These are phyloP conservation scores for Gadopsis marmoratus DNA, from an alignment of 2,797 vertebrate species.

Conservation along the genomic window DNA sequence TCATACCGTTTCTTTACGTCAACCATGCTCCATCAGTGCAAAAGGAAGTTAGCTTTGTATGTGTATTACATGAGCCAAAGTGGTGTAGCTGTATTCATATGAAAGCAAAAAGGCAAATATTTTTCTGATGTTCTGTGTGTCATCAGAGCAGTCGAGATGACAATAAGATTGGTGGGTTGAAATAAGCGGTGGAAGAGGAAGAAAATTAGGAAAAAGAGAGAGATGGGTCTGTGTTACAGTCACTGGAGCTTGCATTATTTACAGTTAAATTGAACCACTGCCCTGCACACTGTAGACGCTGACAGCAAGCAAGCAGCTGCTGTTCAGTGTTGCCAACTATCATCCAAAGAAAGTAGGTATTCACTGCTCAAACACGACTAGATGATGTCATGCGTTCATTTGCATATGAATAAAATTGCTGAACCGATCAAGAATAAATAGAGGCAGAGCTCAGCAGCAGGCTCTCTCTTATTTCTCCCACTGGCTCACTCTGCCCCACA, in stretches of 20 bases:
- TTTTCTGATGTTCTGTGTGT: conserved; percentile 26
- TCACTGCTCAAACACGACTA: conserved; percentile 61
- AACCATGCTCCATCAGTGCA: conserved; percentile 27
- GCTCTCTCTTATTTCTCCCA: conserved; percentile 49
- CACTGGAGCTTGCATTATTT: conserved; percentile 48
- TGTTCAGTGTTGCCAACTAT: conserved; percentile 52
- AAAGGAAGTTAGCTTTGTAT: conserved; percentile 13
- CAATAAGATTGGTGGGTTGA: conserved; percentile 29
- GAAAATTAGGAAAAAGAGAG: not conserved
- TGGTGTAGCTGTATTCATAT: conserved; percentile 3
- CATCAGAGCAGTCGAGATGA: conserved; percentile 20
- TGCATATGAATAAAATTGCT: conserved; percentile 80
- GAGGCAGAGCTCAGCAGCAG: conserved; percentile 67
- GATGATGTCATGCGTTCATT: conserved; percentile 74
- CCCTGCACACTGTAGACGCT: conserved; percentile 30
- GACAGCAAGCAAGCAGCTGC: conserved; percentile 56
- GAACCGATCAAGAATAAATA: conserved; percentile 76
- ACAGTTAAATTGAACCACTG: conserved; percentile 48
- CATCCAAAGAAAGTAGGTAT: conserved; percentile 61
- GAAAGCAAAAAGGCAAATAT: conserved; percentile 42
- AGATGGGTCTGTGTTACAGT: conserved; percentile 34
- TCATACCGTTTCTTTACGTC: conserved; percentile 15
- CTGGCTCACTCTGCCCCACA: conserved; percentile 49
- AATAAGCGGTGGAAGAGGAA: conserved; percentile 14
- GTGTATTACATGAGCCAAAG: conserved; percentile 8